Base-by-base conservation (phyloP, 1,140 invertebrate species). In the Cydia pomonella region DNA sequence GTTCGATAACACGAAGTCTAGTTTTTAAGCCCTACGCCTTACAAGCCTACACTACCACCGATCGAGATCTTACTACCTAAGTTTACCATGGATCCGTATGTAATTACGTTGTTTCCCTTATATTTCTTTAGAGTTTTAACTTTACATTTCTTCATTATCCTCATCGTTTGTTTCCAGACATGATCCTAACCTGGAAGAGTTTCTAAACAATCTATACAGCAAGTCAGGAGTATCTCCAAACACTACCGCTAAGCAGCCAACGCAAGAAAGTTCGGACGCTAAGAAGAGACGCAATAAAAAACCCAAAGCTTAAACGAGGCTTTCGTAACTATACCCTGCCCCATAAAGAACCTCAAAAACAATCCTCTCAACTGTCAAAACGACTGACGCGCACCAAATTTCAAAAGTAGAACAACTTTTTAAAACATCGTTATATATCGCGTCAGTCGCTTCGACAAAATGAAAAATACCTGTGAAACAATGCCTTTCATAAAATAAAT, bases 161-260 rank as follows among this genome's bases (percentile, higher is more conserved):
- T 21, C 10, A 59, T 69, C 33, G 53, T 64, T 21, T 71, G 16
- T 25, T 84, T 87, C 1, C 85, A 93, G 91, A 25, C 87, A 89
- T 79, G 91, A 93, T 80, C 91, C 90, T 18, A 93, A 93, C 73
- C 83, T 93, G 21, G 93, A 93, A 82, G 93, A 93, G 79, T 93
- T 93, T 75, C 84, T 93, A 18, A 93, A 92, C 84, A 93, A 89
- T 74, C 80, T 93, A 62, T 93, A 93, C 82, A 92, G 78, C 77
- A 92, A 92, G 80, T 85, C 88, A 7, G 87, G 88, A 5, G 87
- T 83, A 25, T 74, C 85, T n/a, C 74, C 83, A 2, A 84, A 79
- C 76, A 53, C 83, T 3, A 25, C 77, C 53, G 69, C 78, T 18
- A 83, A 82, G 63, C 86, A 85, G 72, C 75, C 85, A 16, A 72